Evolutionary conservation across 2,113 vertebrate species (phyloP).

Genomic region (Empidonax traillii): DNA sequence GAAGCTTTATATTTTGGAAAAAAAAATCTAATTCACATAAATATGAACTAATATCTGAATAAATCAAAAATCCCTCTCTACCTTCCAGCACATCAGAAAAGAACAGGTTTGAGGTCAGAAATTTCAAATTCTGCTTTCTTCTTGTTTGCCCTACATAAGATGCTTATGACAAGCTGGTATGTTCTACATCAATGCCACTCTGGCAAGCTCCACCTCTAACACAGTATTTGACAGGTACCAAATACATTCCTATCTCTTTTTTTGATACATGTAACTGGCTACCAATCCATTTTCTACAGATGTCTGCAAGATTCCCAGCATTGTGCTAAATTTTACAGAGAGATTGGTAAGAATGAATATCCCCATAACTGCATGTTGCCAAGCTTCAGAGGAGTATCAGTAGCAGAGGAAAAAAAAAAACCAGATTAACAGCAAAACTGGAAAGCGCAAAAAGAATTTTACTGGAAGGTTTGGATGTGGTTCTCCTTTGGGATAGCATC

Average conservation of each 20-base stretch:
- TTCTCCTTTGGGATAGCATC: background rate
- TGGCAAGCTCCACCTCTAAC: background rate
- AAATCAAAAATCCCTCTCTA: background rate
- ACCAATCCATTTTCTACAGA: background rate
- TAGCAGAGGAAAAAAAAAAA: background rate
- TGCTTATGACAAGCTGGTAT: background rate
- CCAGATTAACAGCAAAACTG: background rate
- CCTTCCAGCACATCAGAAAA: background rate
- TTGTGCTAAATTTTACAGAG: background rate
- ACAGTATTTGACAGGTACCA: background rate
- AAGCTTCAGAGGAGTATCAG: background rate
- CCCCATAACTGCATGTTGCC: background rate
- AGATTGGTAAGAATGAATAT: background rate
- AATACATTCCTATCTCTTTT: background rate
- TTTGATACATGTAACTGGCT: background rate
- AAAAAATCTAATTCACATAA: background rate
- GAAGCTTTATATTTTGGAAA: background rate
- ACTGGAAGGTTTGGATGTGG: background rate
- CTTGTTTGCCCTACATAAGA: fast-evolving
- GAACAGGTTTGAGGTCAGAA: background rate
- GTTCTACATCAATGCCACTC: fast-evolving
- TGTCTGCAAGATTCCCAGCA: background rate
- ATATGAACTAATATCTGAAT: background rate
- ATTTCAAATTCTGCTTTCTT: background rate
- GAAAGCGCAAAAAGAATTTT: background rate